These are phyloP conservation scores for Harpagus bidentatus DNA, from an alignment of 2,113 vertebrate genomes.

Conservation along the genomic window DNA sequence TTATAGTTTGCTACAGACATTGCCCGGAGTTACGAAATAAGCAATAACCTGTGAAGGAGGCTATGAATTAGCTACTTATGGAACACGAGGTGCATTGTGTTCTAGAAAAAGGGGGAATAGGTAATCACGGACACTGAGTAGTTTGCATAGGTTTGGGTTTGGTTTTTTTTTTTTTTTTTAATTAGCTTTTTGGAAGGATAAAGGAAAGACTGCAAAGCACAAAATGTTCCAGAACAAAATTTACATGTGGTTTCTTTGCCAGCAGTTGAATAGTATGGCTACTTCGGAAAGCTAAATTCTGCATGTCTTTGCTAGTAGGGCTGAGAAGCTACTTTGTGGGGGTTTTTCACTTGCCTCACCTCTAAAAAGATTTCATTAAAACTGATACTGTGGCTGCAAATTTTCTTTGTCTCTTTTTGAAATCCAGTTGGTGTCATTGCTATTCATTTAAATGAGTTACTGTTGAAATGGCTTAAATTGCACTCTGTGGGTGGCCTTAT, in stretches of 20 bases:
- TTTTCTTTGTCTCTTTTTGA: neutral
- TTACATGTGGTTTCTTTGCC: neutral
- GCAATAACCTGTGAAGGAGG: neutral
- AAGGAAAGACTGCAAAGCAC: neutral
- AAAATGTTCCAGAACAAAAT: slow-evolving; percentile 33
- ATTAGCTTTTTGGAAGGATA: neutral
- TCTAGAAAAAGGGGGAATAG: neutral
- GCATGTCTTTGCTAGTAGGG: neutral
- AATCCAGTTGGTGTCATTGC: neutral
- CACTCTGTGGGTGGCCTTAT: neutral
- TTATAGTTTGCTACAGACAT: neutral
- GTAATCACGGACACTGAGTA: neutral
- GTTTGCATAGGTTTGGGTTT: neutral
- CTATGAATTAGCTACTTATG: neutral
- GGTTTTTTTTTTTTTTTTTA: neutral
- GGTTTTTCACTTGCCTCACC: neutral
- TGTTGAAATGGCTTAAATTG: slow-evolving; percentile 9
- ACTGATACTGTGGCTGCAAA: neutral
- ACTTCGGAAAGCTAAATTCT: neutral
- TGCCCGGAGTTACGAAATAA: neutral
- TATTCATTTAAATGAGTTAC: neutral
- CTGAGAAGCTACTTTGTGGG: neutral
- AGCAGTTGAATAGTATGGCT: neutral
- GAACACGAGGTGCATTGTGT: neutral
- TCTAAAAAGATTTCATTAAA: neutral